Conservation (phyloP, 2,113 vertebrate genomes). For the Carassius gibelio region DNA sequence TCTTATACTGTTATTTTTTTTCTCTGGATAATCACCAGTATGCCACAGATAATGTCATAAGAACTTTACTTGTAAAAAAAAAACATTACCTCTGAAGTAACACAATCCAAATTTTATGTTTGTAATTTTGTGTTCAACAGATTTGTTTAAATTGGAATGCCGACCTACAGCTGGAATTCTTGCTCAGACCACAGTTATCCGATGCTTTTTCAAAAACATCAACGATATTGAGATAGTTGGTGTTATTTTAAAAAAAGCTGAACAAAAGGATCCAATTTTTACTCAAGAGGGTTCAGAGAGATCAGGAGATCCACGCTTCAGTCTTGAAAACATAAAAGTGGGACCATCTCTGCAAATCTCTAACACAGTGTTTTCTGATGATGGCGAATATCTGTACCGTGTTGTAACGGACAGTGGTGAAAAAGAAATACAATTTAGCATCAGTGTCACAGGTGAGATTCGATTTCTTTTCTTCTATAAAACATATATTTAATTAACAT, state of each 20-base stretch:
- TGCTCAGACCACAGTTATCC: constrained; percentile 37
- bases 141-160: constrained; percentile 20
- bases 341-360: constrained; percentile 66
- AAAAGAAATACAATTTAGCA: rapidly evolving
- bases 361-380: constrained; percentile 49
- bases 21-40: not conserved
- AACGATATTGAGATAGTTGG: not conserved
- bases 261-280: not conserved
- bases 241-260: not conserved
- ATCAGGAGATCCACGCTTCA: rapidly evolving
- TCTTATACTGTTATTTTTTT: not conserved
- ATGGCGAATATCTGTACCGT: not conserved
- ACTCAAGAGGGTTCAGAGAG: too few species aligned
- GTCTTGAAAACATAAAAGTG: not conserved
- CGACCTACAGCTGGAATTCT: not conserved
- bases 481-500: too few species aligned
- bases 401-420: constrained; percentile 32
- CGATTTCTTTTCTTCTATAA: too few species aligned
- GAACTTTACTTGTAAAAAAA: not conserved
- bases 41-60: not conserved
- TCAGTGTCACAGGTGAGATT: constrained; percentile 67
- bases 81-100: not conserved
- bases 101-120: not conserved
- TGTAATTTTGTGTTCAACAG: constrained; percentile 48
- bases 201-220: constrained; percentile 11